Percentiles rank a stretch among this genome's conserved stretches.
Evolutionary conservation across 2,888 invertebrate species (phyloP).

Genomic region (Mystacides longicornis): DNA sequence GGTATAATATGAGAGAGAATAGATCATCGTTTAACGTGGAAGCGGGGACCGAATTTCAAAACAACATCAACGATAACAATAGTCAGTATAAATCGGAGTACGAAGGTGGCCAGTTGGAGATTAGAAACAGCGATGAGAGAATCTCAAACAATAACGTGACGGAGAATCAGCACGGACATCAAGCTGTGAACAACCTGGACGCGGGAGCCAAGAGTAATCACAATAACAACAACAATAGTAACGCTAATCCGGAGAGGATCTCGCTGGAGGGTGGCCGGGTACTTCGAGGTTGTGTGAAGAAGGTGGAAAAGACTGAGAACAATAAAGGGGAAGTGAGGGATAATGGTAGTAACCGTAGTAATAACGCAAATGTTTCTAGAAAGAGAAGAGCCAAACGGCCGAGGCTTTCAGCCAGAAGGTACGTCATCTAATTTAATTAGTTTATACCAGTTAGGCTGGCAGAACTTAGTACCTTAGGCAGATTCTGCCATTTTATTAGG

Average conservation of each 20-base stretch:
- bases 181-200: background rate
- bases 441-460: too few species aligned
- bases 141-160: background rate
- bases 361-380: background rate
- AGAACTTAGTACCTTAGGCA: too few species aligned
- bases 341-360: background rate
- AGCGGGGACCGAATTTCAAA: conserved; percentile 4
- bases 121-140: conserved; percentile 1
- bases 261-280: background rate
- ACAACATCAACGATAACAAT: conserved; percentile 1
- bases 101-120: conserved; percentile 12
- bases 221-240: background rate
- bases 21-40: conserved; percentile 8
- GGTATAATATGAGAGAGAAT: conserved; percentile 1
- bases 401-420: conserved; percentile 2
- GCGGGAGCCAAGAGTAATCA: too few species aligned
- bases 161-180: background rate
- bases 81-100: conserved; percentile 7
- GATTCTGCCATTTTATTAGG: too few species aligned
- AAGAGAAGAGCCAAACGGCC: conserved; percentile 2
- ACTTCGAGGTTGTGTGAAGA: background rate
- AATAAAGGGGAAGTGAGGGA: background rate
- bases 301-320: background rate
- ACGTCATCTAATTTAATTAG: background rate
- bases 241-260: background rate